Evolutionary conservation across 2,113 vertebrate genomes (phyloP).

Genomic region (Seriola quinqueradiata): DNA sequence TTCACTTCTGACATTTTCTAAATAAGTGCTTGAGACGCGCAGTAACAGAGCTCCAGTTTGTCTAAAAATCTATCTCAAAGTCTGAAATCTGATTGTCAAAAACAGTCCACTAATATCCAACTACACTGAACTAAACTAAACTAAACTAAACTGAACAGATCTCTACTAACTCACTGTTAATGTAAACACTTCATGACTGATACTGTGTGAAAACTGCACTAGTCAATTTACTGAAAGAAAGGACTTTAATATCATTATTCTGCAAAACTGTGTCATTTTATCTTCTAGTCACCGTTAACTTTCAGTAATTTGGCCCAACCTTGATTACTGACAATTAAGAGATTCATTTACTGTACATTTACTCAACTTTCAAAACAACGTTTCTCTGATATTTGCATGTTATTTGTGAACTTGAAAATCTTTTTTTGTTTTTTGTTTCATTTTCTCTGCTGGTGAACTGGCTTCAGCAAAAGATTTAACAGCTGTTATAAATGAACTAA

Average conservation of each 20-base stretch:
- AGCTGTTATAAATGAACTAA: constrained; percentile 3
- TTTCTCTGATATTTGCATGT: background rate
- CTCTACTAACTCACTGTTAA: background rate
- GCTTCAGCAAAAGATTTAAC: background rate
- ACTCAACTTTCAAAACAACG: background rate
- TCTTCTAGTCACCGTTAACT: background rate
- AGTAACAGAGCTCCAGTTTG: background rate
- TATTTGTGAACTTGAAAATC: background rate
- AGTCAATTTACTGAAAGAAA: background rate
- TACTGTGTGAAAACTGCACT: background rate
- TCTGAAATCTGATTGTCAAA: constrained; percentile 4
- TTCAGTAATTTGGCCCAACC: background rate
- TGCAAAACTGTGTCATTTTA: background rate
- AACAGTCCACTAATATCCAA: background rate
- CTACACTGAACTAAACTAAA: no score
- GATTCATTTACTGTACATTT: background rate
- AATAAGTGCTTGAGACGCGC: background rate
- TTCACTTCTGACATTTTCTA: background rate
- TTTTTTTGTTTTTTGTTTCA: background rate
- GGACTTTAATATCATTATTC: background rate
- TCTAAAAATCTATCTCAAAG: background rate
- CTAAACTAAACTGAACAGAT: no score
- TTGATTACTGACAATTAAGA: no score
- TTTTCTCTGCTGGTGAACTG: background rate
- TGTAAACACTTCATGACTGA: background rate